A percentile compares a stretch with the other conserved stretches of the same genome.
Evolutionary conservation across 2,888 invertebrate species (phyloP).

Genomic region (Aricia artaxerxes): DNA sequence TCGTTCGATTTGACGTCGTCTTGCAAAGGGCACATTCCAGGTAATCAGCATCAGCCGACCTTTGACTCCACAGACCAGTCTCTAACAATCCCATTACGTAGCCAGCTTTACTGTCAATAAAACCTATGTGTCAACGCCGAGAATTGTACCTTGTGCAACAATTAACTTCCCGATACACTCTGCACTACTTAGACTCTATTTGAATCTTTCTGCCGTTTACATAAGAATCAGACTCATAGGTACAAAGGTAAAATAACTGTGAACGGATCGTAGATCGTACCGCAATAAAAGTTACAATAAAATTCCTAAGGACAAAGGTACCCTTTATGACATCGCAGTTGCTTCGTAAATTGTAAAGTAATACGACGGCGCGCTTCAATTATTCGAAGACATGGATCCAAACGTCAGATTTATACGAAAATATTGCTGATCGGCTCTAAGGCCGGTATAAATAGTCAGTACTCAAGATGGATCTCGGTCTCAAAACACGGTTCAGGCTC

Average conservation of each 20-base stretch:
- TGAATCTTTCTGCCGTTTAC: background rate
- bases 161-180: conserved; percentile 47
- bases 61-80: conserved; percentile 56
- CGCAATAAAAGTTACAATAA: conserved; percentile 27
- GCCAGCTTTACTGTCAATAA: conserved; percentile 71
- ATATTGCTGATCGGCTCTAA: conserved; percentile 54
- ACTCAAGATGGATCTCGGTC: too few relatives aligned
- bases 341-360: conserved; percentile 66
- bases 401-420: conserved; percentile 70
- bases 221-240: background rate
- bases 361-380: conserved; percentile 65
- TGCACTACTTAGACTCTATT: conserved; percentile 40
- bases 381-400: conserved; percentile 73
- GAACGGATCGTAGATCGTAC: conserved; percentile 39
- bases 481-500: too few relatives aligned
- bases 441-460: too few relatives aligned
- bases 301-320: conserved; percentile 35
- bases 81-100: conserved; percentile 65
- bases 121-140: conserved; percentile 58
- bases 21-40: conserved; percentile 39
- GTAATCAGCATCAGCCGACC: conserved; percentile 48
- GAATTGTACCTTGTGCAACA: conserved; percentile 35
- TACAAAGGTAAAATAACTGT: background rate
- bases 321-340: conserved; percentile 65
- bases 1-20: conserved; percentile 13